Percentiles rank a stretch among this genome's conserved stretches.
Conservation (phyloP, 2,797 vertebrate genomes). For the Australoheros facetus region DNA sequence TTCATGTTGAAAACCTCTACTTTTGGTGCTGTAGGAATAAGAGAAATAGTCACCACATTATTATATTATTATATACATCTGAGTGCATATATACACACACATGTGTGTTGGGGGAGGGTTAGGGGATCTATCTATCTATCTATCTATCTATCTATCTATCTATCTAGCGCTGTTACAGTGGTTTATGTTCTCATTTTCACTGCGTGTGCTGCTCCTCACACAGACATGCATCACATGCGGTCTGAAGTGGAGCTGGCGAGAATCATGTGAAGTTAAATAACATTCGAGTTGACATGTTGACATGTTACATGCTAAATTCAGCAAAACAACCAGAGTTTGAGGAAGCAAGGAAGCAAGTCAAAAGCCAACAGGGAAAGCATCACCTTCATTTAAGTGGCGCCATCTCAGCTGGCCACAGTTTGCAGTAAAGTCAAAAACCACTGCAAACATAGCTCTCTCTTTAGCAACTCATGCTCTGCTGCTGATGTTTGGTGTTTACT, state of each 20-base stretch:
- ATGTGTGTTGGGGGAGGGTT: too few species aligned
- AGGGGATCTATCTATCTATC: too few species aligned
- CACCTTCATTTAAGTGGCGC: too few species aligned
- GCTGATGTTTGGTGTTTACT: too few species aligned
- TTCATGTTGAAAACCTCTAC: neutral
- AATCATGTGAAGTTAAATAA: neutral
- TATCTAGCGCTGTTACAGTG: too few species aligned
- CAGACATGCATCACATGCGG: neutral
- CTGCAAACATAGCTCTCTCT: neutral
- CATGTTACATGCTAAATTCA: neutral
- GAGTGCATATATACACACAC: neutral
- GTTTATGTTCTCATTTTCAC: neutral
- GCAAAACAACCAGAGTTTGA: neutral
- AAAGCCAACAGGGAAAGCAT: too few species aligned
- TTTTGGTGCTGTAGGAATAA: too few species aligned
- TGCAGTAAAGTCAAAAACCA: neutral
- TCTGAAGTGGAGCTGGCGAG: neutral
- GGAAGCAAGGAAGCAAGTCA: neutral
- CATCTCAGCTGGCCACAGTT: neutral
- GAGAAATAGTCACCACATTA: neutral
- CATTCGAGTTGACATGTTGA: too few species aligned
- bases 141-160: too few species aligned
- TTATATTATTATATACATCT: neutral
- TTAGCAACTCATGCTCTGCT: neutral
- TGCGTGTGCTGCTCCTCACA: neutral